A percentile compares a stretch with the other conserved stretches of the same genome.
phyloP scores from a whole-genome alignment of 1,140 invertebrate species.

The Atta texana region DNA sequence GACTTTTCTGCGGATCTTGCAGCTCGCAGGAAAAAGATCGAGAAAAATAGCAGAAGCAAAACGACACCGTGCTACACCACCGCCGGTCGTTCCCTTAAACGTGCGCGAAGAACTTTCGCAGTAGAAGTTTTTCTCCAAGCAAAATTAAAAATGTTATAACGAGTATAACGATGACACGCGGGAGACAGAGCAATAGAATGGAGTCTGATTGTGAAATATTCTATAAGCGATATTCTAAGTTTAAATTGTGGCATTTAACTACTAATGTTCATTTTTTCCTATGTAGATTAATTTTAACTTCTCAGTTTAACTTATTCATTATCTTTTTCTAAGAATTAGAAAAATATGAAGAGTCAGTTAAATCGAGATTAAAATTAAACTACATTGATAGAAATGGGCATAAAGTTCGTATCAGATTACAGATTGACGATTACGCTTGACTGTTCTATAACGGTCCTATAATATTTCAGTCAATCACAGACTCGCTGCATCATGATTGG shows the following conservation, averaged over 20 bases:
- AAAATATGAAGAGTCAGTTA: too few relatives aligned
- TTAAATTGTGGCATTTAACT: background rate
- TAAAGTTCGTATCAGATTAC: too few relatives aligned
- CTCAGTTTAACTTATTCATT: too few relatives aligned
- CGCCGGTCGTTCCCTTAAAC: constrained; percentile 40
- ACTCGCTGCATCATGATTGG: too few relatives aligned
- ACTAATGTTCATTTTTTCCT: background rate
- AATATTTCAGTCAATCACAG: too few relatives aligned
- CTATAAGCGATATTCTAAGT: background rate
- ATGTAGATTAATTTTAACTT: too few relatives aligned
- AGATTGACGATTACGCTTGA: too few relatives aligned
- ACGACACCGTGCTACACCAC: constrained; percentile 2
- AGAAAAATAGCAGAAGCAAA: constrained; percentile 41
- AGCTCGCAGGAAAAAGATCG: background rate
- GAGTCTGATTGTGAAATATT: background rate
- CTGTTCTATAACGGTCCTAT: too few relatives aligned
- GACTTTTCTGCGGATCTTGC: constrained; percentile 32
- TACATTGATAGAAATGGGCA: too few relatives aligned
- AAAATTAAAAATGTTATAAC: constrained; percentile 60
- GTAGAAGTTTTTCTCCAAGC: constrained; percentile 3
- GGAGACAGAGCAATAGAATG: background rate
- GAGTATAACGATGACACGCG: constrained; percentile 27
- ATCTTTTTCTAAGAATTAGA: too few relatives aligned
- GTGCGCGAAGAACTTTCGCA: constrained; percentile 37
- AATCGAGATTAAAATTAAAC: too few relatives aligned